Percentiles rank a stretch among this genome's conserved stretches.
Conservation (phyloP, 1,140 invertebrate species). For the Papilio machaon region DNA sequence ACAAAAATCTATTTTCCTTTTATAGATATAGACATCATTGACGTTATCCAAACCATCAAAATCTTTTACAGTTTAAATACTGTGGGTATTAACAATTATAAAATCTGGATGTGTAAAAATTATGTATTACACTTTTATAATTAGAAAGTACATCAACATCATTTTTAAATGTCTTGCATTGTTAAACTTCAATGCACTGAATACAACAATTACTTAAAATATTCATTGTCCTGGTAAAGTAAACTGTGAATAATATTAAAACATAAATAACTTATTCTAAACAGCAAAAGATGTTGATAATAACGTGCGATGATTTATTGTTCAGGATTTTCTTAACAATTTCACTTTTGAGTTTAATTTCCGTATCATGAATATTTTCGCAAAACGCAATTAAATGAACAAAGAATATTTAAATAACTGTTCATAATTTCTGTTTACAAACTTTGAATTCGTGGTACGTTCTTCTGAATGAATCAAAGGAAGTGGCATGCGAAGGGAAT, state of each 20-base stretch:
- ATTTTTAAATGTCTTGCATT: neutral
- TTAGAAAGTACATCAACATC: neutral
- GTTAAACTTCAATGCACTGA: neutral
- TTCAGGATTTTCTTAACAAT: slow-evolving; percentile 15
- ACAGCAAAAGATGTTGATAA: slow-evolving; percentile 6
- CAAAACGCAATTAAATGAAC: slow-evolving; percentile 22
- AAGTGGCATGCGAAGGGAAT: slow-evolving; percentile 48
- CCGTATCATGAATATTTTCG: neutral
- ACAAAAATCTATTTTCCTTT: too few species aligned
- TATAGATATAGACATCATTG: neutral
- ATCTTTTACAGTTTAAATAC: too few species aligned
- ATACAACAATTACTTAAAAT: neutral
- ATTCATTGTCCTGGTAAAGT: slow-evolving; percentile 15
- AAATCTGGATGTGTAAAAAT: neutral
- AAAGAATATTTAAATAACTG: slow-evolving; percentile 19
- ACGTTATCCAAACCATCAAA: neutral
- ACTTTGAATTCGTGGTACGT: slow-evolving; percentile 40
- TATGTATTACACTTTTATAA: neutral
- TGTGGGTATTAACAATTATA: too few species aligned
- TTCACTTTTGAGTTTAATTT: slow-evolving; percentile 13
- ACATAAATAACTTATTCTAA: slow-evolving; percentile 10
- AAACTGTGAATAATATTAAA: slow-evolving; percentile 8
- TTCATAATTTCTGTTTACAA: slow-evolving; percentile 48
- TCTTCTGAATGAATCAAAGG: slow-evolving; percentile 60
- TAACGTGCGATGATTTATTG: neutral